Percentiles rank a stretch among this genome's conserved stretches.
These are phyloP conservation scores for Eupithecia subumbrata DNA, from an alignment of 2,888 invertebrate genomes.

Conservation along the genomic window DNA sequence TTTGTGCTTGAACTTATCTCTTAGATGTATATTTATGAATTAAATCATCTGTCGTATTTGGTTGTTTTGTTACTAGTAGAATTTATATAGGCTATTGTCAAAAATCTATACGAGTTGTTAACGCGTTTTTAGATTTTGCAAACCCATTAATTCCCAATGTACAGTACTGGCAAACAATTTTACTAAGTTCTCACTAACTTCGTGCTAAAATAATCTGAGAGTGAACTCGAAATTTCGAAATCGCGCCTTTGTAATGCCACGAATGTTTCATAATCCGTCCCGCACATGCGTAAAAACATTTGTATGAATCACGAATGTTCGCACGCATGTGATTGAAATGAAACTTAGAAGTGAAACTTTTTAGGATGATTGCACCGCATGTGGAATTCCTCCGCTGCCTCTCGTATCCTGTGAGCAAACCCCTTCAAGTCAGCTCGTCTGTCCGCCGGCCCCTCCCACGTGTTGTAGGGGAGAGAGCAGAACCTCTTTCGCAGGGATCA, in stretches of 20 bases:
- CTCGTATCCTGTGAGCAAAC: too few relatives aligned
- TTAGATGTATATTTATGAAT: not conserved
- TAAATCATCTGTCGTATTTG: not conserved
- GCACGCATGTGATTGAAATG: not conserved
- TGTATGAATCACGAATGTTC: not conserved
- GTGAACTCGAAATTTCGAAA: not conserved
- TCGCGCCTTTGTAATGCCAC: not conserved
- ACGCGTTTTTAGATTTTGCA: not conserved
- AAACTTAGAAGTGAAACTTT: too few relatives aligned
- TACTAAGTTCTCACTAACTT: not conserved
- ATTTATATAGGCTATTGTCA: not conserved
- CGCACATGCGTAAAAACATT: not conserved
- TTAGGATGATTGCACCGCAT: too few relatives aligned
- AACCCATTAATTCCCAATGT: not conserved
- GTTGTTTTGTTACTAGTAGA: not conserved
- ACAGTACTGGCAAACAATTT: not conserved
- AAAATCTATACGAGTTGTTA: not conserved
- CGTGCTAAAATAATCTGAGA: not conserved
- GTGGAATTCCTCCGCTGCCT: too few relatives aligned
- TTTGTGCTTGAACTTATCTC: not conserved
- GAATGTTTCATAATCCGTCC: not conserved
- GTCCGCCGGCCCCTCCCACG: too few relatives aligned
- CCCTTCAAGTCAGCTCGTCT: too few relatives aligned
- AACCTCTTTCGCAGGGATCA: too few relatives aligned
- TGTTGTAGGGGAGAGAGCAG: too few relatives aligned